These are phyloP conservation scores for Tiaroga cobitis DNA, from an alignment of 2,797 vertebrate species.

Conservation along the genomic window DNA sequence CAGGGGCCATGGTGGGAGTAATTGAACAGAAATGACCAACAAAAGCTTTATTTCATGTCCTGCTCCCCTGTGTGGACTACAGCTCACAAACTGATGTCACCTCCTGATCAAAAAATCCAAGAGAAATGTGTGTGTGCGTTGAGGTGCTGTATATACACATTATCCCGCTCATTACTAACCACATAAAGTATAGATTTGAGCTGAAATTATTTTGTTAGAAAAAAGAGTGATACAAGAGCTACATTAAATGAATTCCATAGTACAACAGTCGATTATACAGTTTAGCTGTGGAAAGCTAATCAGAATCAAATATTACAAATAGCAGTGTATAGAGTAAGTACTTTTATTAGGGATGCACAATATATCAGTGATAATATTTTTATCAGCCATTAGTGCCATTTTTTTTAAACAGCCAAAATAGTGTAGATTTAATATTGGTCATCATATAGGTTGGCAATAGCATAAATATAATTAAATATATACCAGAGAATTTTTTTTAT, in stretches of 20 bases:
- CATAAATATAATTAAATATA: neutral
- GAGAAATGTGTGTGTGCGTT: neutral
- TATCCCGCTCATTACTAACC: neutral
- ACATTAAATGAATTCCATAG: neutral
- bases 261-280: neutral
- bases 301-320: neutral
- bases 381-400: neutral
- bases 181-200: neutral
- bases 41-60: slow-evolving; percentile 65
- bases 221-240: neutral
- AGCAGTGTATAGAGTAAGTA: neutral
- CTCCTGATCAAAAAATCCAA: slow-evolving; percentile 19
- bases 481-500: neutral
- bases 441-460: neutral
- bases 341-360: neutral
- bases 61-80: slow-evolving; percentile 51
- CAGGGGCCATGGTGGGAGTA: slow-evolving; percentile 74
- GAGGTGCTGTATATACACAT: slow-evolving; percentile 18
- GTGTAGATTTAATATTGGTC: neutral
- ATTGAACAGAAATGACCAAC: slow-evolving; percentile 79
- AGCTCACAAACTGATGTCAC: slow-evolving; percentile 35
- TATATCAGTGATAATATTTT: neutral
- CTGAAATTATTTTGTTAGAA: neutral
- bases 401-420: neutral
- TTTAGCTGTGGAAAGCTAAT: neutral